Percentiles rank a stretch among this genome's conserved stretches.
phyloP scores from a whole-genome alignment of 2,888 invertebrate genomes.

The Rotaria socialis region DNA sequence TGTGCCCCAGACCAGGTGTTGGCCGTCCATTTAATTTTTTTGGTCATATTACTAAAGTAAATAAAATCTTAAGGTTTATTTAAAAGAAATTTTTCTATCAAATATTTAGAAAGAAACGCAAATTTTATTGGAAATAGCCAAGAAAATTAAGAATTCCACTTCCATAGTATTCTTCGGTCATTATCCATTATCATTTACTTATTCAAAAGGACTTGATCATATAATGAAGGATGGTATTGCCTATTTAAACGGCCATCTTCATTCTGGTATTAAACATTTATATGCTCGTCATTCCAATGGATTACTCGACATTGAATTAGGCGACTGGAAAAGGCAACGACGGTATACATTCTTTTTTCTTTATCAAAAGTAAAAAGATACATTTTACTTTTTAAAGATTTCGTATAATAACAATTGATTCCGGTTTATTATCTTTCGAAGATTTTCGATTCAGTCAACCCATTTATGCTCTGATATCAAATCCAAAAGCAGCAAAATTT shows the following conservation, averaged over 20 bases:
- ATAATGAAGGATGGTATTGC: conserved; percentile 65
- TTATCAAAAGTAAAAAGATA: background rate
- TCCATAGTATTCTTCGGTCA: conserved; percentile 79
- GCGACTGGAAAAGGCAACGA: conserved; percentile 85
- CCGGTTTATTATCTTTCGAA: conserved; percentile 66
- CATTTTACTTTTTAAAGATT: conserved; percentile 61
- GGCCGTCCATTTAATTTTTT: conserved; percentile 84
- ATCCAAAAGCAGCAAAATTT: conserved; percentile 78
- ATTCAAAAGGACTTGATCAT: conserved; percentile 59
- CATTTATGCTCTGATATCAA: conserved; percentile 76
- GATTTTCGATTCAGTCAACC: conserved; percentile 64
- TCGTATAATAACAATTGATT: conserved; percentile 39
- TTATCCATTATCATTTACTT: conserved; percentile 81
- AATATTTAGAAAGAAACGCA: conserved; percentile 51
- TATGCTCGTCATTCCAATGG: conserved; percentile 78
- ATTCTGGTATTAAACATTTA: conserved; percentile 74
- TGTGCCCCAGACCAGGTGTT: conserved; percentile 79
- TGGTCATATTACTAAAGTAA: conserved; percentile 63
- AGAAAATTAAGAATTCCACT: conserved; percentile 55
- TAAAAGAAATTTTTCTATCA: background rate
- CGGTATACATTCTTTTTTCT: conserved; percentile 62
- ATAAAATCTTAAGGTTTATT: background rate
- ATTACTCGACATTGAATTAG: conserved; percentile 78
- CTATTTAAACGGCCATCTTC: conserved; percentile 84
- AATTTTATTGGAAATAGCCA: conserved; percentile 63